Evolutionary conservation across 2,888 invertebrate species (phyloP), one percentile per base, ranked within the genome.

Genomic region (Drosophila greeni): DNA sequence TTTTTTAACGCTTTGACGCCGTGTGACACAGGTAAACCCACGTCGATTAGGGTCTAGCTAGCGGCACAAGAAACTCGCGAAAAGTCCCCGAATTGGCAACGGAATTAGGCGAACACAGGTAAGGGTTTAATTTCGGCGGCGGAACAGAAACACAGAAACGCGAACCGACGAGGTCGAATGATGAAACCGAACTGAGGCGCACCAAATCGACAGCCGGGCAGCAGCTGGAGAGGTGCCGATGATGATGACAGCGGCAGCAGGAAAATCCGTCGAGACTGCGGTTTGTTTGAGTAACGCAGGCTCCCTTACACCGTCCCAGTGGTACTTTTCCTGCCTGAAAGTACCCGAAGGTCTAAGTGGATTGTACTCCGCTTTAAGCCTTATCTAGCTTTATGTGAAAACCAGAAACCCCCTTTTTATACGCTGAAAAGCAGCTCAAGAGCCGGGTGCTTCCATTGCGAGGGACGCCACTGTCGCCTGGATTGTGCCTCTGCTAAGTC

Each of bases 151-250:
- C 40, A 4, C 40, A 4, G 14, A 23, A 40, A 23, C 11, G 18
- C 80, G 70, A 61, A 79, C 76, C 75, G 70, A 42, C 60, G 43
- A 37, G 55, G 66, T 45, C 60, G 55, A 76, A 60, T 57, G 80
- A 39, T 54, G 43, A 52, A 65, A 65, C 24, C 36, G 31, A 70
- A 79, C 74, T 76, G 55, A 37, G 55, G 20, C 29, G 37, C 37
- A 37, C 20, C 55, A 8, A 79, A 54, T 48, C 42, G 31, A 23
- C 39, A 37, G 47, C 48, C 18, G 39, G 36, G 5, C 34, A n/a
- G 2, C n/a, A 16, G 48, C 39, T 29, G 40, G 49, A 33, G 18
- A 37, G 33, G 39, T 29, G 59, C 29, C 37, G 29, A 18, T 14
- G 45, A 18, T 12, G 43, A 18, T 26, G 26, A 11, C 43, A 18